Percentiles rank a stretch among this genome's conserved stretches.
Conservation (phyloP, 2,113 vertebrate genomes). For the Chinchilla lanigera region DNA sequence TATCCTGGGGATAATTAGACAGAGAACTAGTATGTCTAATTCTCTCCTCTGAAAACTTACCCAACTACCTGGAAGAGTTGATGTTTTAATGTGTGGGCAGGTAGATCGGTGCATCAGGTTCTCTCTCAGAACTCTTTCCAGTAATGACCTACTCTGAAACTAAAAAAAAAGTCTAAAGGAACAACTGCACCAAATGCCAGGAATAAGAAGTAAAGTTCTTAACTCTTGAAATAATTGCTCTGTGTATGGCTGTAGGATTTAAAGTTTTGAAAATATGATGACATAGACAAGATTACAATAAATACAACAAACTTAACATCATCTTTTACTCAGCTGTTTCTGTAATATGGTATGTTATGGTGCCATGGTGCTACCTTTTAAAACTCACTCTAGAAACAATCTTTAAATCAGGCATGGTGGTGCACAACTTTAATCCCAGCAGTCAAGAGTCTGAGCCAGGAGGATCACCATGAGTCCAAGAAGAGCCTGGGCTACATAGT, state of each 20-base stretch:
- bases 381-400: not conserved
- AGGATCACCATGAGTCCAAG: not conserved
- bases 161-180: not conserved
- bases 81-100: not conserved
- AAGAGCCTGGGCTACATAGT: not conserved
- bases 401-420: not conserved
- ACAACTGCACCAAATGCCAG: not conserved
- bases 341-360: not conserved
- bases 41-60: not conserved
- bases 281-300: not conserved
- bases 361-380: not conserved
- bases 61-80: not conserved
- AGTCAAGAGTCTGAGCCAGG: not conserved
- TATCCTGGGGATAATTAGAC: not conserved
- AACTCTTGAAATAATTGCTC: not conserved
- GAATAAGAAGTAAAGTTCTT: not conserved
- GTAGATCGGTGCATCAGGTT: not conserved
- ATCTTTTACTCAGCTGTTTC: not conserved
- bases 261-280: conserved; percentile 4
- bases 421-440: not conserved
- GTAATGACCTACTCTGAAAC: not conserved
- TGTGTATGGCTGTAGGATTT: not conserved
- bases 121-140: not conserved
- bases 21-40: not conserved
- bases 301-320: not conserved